phyloP scores from a whole-genome alignment of 1,140 invertebrate species.

The Pollicipes pollicipes region DNA sequence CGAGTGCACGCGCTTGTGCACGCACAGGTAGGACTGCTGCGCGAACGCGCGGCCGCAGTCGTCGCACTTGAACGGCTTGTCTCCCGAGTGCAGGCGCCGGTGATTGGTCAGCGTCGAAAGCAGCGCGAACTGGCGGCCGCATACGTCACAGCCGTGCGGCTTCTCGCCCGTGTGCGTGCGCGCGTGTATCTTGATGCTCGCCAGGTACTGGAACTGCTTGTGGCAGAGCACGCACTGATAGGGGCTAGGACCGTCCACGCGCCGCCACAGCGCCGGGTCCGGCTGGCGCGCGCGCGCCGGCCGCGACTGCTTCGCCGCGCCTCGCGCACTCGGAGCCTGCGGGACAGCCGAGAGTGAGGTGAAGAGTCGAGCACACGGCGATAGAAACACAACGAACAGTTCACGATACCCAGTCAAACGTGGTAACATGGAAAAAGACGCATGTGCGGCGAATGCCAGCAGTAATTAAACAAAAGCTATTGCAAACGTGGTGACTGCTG shows the following conservation, averaged over 20 bases:
- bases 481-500: too few relatives aligned
- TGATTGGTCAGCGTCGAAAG: constrained; percentile 55
- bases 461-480: too few relatives aligned
- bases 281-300: too few relatives aligned
- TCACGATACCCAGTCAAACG: too few relatives aligned
- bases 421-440: too few relatives aligned
- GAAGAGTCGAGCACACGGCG: too few relatives aligned
- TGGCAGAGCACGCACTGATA: neutral
- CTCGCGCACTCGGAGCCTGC: too few relatives aligned
- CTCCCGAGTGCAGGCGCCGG: constrained; percentile 54
- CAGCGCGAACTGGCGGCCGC: constrained; percentile 59
- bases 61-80: constrained; percentile 62
- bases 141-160: constrained; percentile 64
- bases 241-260: neutral
- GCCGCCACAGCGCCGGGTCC: neutral
- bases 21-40: neutral
- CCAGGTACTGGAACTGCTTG: constrained; percentile 19
- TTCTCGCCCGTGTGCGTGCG: constrained; percentile 66
- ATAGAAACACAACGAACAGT: too few relatives aligned
- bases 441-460: too few relatives aligned
- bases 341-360: too few relatives aligned
- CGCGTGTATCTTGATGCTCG: constrained; percentile 51
- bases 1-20: constrained; percentile 6
- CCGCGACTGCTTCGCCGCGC: too few relatives aligned
- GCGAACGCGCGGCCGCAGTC: constrained; percentile 61